Percentiles rank a stretch among this genome's conserved stretches.
Conservation (phyloP, 2,888 invertebrate species). For the Pyrrhosoma nymphula region DNA sequence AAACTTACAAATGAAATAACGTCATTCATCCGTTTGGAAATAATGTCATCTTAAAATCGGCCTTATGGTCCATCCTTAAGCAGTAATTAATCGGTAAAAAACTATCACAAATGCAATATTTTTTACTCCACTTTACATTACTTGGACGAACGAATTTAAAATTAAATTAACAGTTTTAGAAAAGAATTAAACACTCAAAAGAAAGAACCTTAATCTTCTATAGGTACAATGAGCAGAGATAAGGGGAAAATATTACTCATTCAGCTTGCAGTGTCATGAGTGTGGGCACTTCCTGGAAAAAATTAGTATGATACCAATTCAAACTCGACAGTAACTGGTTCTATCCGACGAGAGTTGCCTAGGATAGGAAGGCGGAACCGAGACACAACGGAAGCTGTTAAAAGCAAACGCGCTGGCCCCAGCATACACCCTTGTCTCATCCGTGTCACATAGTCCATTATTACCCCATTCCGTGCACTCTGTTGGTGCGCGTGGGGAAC, state of each 20-base stretch:
- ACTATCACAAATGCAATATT: too few species aligned
- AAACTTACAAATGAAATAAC: too few species aligned
- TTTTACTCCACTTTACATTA: too few species aligned
- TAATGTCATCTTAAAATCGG: too few species aligned
- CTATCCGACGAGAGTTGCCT: neutral
- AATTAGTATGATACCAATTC: neutral
- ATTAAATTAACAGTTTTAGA: too few species aligned
- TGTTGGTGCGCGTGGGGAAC: neutral
- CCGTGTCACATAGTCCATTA: neutral
- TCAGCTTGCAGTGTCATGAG: neutral
- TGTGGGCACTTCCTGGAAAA: neutral
- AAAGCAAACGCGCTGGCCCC: neutral
- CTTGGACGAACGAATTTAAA: too few species aligned
- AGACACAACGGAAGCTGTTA: too few species aligned
- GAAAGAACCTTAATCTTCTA: too few species aligned
- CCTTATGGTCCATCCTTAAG: too few species aligned
- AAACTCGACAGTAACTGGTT: constrained; percentile 11
- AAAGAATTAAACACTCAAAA: too few species aligned
- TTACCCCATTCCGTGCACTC: neutral
- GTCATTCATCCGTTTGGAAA: too few species aligned
- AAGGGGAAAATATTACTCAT: neutral
- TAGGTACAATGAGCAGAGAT: neutral
- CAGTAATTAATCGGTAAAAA: too few species aligned
- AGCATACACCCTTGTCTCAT: neutral
- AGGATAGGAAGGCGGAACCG: neutral